phyloP scores from a whole-genome alignment of 2,113 vertebrate species.

The Bufo bufo region DNA sequence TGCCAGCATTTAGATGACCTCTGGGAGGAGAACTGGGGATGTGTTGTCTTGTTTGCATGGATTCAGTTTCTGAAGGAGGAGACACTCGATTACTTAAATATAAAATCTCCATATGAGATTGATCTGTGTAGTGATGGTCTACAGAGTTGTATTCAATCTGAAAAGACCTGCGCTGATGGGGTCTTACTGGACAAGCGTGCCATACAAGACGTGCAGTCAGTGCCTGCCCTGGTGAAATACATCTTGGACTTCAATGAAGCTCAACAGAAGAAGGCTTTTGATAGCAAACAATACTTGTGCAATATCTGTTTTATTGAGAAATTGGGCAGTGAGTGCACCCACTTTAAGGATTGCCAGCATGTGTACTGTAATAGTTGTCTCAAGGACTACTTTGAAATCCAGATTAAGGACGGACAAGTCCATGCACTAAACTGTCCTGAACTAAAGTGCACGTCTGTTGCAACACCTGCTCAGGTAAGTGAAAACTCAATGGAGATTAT shows the following conservation, averaged over 20 bases:
- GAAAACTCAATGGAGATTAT: slow-evolving; percentile 77
- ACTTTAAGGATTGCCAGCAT: slow-evolving; percentile 89
- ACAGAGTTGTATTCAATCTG: slow-evolving; percentile 91
- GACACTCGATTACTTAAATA: not conserved
- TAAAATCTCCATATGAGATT: slow-evolving; percentile 19
- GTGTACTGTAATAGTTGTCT: slow-evolving; percentile 90
- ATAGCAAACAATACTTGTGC: not conserved
- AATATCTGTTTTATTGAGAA: slow-evolving; percentile 9
- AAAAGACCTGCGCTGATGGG: slow-evolving; percentile 57
- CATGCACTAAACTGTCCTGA: not conserved
- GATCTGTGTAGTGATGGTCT: slow-evolving; percentile 80
- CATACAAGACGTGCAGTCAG: slow-evolving; percentile 78
- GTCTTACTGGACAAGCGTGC: slow-evolving; percentile 76
- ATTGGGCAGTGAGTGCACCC: slow-evolving; percentile 71
- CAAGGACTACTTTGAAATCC: slow-evolving; percentile 1
- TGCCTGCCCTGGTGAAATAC: slow-evolving; percentile 80
- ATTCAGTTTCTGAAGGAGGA: slow-evolving; percentile 4
- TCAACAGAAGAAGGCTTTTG: not conserved
- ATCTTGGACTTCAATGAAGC: slow-evolving; percentile 75
- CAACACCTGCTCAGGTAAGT: slow-evolving; percentile 67
- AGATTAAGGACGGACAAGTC: slow-evolving; percentile 3
- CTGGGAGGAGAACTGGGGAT: slow-evolving; percentile 4
- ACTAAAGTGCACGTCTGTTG: not conserved
- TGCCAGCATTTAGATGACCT: slow-evolving; percentile 70
- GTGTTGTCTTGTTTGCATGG: not conserved